Conservation (phyloP, 2,113 vertebrate genomes). For the Nematolebias whitei region DNA sequence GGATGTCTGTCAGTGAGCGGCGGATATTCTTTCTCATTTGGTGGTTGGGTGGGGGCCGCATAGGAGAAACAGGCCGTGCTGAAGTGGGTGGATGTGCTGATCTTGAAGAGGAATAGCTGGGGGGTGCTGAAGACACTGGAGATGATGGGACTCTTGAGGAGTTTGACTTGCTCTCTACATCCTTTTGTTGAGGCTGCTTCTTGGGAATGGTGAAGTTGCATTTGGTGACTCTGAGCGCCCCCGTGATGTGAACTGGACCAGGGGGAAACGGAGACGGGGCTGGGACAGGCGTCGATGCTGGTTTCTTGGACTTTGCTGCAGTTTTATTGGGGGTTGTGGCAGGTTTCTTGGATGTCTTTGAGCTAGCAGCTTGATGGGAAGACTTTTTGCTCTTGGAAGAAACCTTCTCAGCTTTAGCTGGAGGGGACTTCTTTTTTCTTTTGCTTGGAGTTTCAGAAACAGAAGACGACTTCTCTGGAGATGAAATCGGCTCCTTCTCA, state of each 20-base stretch:
- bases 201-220: conserved; percentile 83
- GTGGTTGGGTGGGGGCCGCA: conserved; percentile 88
- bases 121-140: conserved; percentile 43
- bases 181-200: conserved; percentile 76
- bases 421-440: conserved; percentile 61
- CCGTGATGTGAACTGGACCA: conserved; percentile 78
- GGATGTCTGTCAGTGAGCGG: conserved; percentile 94
- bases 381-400: conserved; percentile 69
- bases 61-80: conserved; percentile 45
- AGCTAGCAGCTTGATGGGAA: conserved; percentile 18
- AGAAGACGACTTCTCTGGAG: conserved; percentile 52
- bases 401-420: conserved; percentile 59
- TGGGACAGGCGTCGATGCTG: conserved; percentile 49
- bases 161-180: conserved; percentile 48
- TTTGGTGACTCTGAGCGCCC: conserved; percentile 78
- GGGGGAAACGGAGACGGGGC: conserved; percentile 47
- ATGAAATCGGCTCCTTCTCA: conserved; percentile 62
- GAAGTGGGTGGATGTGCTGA: conserved; percentile 45
- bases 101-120: conserved; percentile 64
- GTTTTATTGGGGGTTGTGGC: conserved; percentile 33
- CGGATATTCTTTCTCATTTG: conserved; percentile 98
- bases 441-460: conserved; percentile 34
- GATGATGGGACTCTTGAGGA: conserved; percentile 69
- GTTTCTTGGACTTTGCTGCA: conserved; percentile 68
- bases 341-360: conserved; percentile 67